These are phyloP conservation scores for Drosophila siamana DNA, from an alignment of 2,888 invertebrate species.

Conservation along the genomic window DNA sequence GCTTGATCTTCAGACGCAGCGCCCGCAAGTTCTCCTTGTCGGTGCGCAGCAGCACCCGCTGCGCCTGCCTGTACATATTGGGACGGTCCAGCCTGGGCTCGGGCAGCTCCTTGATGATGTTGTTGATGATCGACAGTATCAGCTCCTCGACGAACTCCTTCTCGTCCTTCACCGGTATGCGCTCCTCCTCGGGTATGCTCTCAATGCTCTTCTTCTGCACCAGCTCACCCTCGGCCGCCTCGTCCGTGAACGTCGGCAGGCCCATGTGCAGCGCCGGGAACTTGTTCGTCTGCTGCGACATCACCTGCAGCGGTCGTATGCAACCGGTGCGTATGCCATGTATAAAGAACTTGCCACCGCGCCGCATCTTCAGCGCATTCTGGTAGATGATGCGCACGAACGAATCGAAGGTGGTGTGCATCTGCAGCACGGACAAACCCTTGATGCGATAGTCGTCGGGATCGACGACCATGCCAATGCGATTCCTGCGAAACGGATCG, in stretches of 20 bases:
- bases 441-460: conserved; percentile 83
- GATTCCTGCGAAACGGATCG: conserved; percentile 88
- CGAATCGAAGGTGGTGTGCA: conserved; percentile 88
- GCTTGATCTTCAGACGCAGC: conserved; percentile 72
- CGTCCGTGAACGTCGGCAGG: conserved; percentile 65
- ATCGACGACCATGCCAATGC: conserved; percentile 86
- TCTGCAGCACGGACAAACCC: conserved; percentile 88
- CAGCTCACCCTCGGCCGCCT: conserved; percentile 35
- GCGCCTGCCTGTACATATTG: conserved; percentile 70
- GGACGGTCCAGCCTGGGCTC: conserved; percentile 57
- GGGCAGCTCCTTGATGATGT: conserved; percentile 57
- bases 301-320: conserved; percentile 75
- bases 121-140: conserved; percentile 69
- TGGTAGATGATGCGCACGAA: conserved; percentile 86
- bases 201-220: conserved; percentile 76
- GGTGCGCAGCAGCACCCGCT: conserved; percentile 76
- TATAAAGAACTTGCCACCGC: conserved; percentile 85
- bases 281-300: conserved; percentile 63
- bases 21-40: conserved; percentile 80
- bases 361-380: conserved; percentile 84
- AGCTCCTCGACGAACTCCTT: conserved; percentile 72
- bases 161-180: conserved; percentile 64
- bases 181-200: conserved; percentile 76
- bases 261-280: conserved; percentile 75
- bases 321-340: conserved; percentile 87